Evolutionary conservation across 2,113 vertebrate species (phyloP).

Genomic region (Cyphomyrus discorhynchus): DNA sequence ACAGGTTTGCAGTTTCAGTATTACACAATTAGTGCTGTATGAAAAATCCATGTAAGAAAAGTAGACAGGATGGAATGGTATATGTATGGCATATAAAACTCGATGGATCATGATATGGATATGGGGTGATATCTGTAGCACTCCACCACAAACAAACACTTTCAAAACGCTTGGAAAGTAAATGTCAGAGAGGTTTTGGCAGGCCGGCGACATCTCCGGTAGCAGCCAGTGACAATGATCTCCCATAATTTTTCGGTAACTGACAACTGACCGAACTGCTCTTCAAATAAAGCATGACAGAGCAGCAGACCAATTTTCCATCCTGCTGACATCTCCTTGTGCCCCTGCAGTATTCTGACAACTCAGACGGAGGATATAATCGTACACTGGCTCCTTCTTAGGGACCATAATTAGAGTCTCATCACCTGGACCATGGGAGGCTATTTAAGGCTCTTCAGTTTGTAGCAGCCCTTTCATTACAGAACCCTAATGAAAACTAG

Average conservation of each 20-base stretch:
- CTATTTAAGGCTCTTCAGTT: not conserved
- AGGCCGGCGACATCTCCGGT: not conserved
- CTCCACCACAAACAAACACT: not conserved
- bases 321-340: constrained; percentile 40
- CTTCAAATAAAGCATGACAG: not conserved
- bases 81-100: not conserved
- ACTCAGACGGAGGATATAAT: constrained; percentile 53
- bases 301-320: not conserved
- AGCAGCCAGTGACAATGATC: not conserved
- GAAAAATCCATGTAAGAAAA: not conserved
- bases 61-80: not conserved
- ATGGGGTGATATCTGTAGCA: not conserved
- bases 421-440: constrained; percentile 35
- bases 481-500: constrained; percentile 40
- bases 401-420: constrained; percentile 66
- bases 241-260: not conserved
- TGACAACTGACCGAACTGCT: not conserved
- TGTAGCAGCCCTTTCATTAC: constrained; percentile 62
- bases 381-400: constrained; percentile 58
- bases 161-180: not conserved
- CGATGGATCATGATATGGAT: not conserved
- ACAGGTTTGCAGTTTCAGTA: not conserved
- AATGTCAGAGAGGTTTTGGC: not conserved
- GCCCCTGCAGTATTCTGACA: constrained; percentile 30
- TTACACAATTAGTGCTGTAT: not conserved